These are phyloP conservation scores for Hemaris fuciformis DNA, from an alignment of 2,888 invertebrate species.

Conservation along the genomic window DNA sequence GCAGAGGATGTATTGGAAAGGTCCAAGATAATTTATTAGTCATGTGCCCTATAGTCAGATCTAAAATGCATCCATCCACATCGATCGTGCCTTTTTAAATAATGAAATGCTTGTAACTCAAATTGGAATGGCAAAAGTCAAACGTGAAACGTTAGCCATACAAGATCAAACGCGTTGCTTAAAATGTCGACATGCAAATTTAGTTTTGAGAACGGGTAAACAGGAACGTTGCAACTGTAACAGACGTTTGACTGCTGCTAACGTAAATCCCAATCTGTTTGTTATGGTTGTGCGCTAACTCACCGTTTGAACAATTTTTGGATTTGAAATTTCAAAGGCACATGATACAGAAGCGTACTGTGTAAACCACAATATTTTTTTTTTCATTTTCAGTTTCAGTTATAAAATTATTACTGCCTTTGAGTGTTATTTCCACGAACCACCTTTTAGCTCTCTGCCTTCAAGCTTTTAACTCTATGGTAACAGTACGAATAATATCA, in stretches of 20 bases:
- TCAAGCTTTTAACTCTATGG: too few species aligned
- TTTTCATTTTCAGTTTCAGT: not conserved
- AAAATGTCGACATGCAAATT: slow-evolving; percentile 19
- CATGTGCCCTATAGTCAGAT: too few species aligned
- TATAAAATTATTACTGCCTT: not conserved
- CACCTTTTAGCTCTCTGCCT: too few species aligned
- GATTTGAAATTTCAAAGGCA: not conserved
- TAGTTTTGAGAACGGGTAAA: slow-evolving; percentile 4
- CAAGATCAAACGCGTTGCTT: slow-evolving; percentile 22
- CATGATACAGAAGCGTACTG: not conserved
- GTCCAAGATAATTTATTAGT: too few species aligned
- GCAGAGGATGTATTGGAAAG: too few species aligned
- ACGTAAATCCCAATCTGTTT: not conserved
- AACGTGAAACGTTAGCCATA: not conserved
- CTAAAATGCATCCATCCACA: too few species aligned
- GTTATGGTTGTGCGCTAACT: not conserved
- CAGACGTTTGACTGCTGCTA: not conserved
- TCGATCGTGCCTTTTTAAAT: too few species aligned
- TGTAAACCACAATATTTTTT: not conserved
- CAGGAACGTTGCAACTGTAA: not conserved
- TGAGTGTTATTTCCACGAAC: not conserved
- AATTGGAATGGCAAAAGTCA: not conserved
- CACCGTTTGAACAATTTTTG: not conserved
- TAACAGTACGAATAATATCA: too few species aligned
- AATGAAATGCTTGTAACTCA: not conserved